Evolutionary conservation across 2,888 invertebrate genomes (phyloP), one percentile per base, ranked within the genome.

Genomic region (Cryptus viduatorius): DNA sequence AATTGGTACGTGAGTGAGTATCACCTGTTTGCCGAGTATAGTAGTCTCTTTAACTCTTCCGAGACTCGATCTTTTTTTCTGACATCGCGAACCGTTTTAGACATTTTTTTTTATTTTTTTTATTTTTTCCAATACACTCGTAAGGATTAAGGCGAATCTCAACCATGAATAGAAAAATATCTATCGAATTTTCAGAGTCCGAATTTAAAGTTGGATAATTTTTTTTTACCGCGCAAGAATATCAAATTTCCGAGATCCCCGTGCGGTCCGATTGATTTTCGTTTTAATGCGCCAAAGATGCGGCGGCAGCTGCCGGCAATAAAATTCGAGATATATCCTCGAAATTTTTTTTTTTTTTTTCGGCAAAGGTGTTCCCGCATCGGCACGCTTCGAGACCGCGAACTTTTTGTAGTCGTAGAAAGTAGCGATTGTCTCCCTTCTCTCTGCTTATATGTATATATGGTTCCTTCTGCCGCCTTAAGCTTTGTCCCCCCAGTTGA

Each of bases 361-460:
- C 24, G 24, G 24, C 61, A 50, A 69, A 50, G 50, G 50, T 24
- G 24, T 53, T 44, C 59, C 48, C 19, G 53, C 68, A 50, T 67
- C 67, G 85, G 82, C 79, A 82, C 85, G 76, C 75, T 84, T 79
- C 82, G 76, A 79, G 65, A 59, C 69, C 75, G 48, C 42, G 65
- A 50, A 53, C 19, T 50, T 64, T 48, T 37, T 53, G 12, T 50
- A 37, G 8, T 65, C 46, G 37, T 65, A 29, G 24, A 24, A 3
- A 24, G 24, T 1, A 24, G 61, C 61, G 48, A 75, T 75, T 64
- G 61, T 64, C 79, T n/a, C 16, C 64, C 12, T 19, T 4, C 5
- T 0, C 29, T 24, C n/a, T 24, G n/a, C n/a, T n/a, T 24, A 37
- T 46, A 59, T 2, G 56, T 37, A 4, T 37, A 24, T 7, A 19